These are phyloP conservation scores for Calameuta idolon DNA, from an alignment of 2,888 invertebrate species.

Conservation along the genomic window DNA sequence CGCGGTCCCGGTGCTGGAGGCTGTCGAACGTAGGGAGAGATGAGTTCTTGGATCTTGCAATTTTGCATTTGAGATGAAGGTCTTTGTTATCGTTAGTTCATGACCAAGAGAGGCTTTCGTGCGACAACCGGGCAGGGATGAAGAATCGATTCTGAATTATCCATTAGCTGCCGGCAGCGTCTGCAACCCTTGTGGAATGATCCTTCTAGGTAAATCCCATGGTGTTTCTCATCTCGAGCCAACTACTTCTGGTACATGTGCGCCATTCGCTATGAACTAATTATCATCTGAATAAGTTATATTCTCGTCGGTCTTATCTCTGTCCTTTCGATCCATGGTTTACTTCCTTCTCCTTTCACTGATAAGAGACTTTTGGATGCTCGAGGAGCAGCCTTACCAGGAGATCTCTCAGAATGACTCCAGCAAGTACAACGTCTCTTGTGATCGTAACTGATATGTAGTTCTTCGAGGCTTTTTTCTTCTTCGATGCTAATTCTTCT, in stretches of 20 bases:
- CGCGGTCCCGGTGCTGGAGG: background rate
- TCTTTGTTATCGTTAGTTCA: background rate
- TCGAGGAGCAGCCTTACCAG: background rate
- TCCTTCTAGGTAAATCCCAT: background rate
- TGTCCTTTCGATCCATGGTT: background rate
- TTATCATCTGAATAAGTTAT: constrained; percentile 24
- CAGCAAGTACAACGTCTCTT: background rate
- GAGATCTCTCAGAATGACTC: background rate
- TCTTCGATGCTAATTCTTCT: background rate
- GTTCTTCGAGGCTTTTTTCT: background rate
- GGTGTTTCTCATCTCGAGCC: background rate
- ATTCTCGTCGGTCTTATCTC: background rate
- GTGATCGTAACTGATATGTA: background rate
- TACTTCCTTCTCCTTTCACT: background rate
- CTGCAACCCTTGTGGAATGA: background rate
- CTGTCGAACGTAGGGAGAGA: background rate
- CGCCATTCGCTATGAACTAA: constrained; percentile 18
- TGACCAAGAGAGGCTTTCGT: background rate
- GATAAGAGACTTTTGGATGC: background rate
- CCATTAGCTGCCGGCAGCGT: background rate
- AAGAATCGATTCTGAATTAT: background rate
- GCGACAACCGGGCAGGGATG: background rate
- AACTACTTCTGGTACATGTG: constrained; percentile 3
- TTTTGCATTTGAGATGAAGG: background rate
- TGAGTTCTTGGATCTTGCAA: background rate